Conservation (phyloP, 2,797 vertebrate species). For the Dendrocincla fuliginosa region DNA sequence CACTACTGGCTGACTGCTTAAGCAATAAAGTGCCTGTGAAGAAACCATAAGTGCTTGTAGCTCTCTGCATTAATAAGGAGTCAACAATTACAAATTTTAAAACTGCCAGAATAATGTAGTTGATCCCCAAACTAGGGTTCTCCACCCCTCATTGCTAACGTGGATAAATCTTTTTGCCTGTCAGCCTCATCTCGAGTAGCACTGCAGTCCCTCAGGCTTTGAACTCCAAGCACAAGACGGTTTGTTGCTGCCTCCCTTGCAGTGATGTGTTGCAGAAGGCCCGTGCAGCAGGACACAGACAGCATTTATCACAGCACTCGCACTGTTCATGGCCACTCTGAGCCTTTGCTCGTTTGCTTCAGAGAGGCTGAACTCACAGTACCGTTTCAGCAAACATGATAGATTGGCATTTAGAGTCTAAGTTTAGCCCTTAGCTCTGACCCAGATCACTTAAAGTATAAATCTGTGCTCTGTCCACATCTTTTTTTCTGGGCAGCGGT, state of each 20-base stretch:
- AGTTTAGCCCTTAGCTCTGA: conserved; percentile 53
- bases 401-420: conserved; percentile 37
- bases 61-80: background rate
- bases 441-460: conserved; percentile 33
- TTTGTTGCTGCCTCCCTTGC: background rate
- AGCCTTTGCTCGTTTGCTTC: conserved; percentile 12
- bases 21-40: background rate
- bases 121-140: background rate
- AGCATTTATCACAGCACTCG: background rate
- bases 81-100: background rate
- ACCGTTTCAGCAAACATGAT: background rate
- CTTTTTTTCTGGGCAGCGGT: conserved; percentile 2
- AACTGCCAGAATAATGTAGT: background rate
- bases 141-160: background rate
- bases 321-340: background rate
- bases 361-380: background rate
- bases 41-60: background rate
- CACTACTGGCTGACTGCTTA: background rate
- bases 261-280: background rate
- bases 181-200: background rate
- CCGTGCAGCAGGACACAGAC: background rate
- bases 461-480: conserved; percentile 43
- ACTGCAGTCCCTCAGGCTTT: background rate
- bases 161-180: background rate
- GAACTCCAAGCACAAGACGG: rapidly evolving